Conservation (phyloP, 35 echinoderm and acorn worm genomes). For the Amphiura filiformis region DNA sequence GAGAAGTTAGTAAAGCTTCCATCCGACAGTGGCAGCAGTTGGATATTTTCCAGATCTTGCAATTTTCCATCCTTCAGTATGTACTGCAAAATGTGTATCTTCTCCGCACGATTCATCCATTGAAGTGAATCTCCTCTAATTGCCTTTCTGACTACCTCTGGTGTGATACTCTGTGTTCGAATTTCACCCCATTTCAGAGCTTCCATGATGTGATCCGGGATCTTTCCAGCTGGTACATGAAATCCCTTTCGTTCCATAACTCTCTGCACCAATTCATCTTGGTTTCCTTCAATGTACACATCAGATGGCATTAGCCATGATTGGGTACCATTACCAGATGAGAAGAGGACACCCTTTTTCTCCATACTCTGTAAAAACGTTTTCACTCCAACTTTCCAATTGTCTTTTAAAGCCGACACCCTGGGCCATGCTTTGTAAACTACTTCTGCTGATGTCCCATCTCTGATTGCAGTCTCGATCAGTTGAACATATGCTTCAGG, state of each 20-base stretch:
- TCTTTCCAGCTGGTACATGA: constrained; percentile 1
- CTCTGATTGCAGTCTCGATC: constrained; percentile 24
- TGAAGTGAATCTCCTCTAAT: constrained; percentile 22
- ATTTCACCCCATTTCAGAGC: constrained; percentile 5
- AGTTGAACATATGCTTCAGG: constrained; percentile 61
- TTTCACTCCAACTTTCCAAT: background rate
- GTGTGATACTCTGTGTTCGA: constrained; percentile 2
- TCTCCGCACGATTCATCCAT: constrained; percentile 23
- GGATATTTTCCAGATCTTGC: constrained; percentile 19
- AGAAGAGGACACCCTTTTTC: background rate
- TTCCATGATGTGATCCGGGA: constrained; percentile 18
- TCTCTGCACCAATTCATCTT: constrained; percentile 20
- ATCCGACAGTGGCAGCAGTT: constrained; percentile 51
- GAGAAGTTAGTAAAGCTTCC: constrained; percentile 31
- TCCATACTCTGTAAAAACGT: background rate
- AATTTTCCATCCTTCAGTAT: constrained; percentile 6
- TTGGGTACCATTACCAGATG: background rate
- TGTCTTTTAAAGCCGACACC: background rate
- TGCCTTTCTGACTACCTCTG: constrained; percentile 5
- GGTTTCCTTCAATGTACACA: constrained; percentile 16
- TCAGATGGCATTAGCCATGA: constrained; percentile 45
- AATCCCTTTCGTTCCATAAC: constrained; percentile 8
- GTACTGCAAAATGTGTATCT: constrained; percentile 47
- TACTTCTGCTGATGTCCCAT: background rate
- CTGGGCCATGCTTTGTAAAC: background rate